Percentiles rank a stretch among this genome's conserved stretches.
phyloP scores from a whole-genome alignment of 2,113 vertebrate genomes.

The Poecile atricapillus region DNA sequence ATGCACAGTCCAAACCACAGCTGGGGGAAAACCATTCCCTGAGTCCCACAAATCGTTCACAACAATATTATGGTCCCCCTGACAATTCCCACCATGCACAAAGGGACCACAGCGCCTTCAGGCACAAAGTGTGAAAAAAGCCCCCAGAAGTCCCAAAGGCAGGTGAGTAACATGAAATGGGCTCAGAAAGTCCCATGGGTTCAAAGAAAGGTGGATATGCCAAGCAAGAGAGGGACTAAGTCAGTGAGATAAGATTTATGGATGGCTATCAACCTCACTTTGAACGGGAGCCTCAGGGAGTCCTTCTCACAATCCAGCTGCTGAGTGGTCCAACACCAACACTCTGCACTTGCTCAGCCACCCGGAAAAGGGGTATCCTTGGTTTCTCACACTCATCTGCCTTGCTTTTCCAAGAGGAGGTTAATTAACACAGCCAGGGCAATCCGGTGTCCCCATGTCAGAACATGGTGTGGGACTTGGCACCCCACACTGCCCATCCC shows the following conservation, averaged over 20 bases:
- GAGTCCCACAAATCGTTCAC: not conserved
- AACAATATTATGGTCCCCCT: accelerated
- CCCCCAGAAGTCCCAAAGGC: accelerated
- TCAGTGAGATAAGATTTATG: not conserved
- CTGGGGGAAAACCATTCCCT: not conserved
- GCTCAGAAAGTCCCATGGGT: not conserved
- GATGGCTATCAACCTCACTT: not conserved
- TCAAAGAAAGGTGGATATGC: not conserved
- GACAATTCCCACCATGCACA: accelerated
- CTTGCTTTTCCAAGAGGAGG: not conserved
- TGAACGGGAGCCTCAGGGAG: not conserved
- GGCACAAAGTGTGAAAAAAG: not conserved
- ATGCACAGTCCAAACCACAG: accelerated
- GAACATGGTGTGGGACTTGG: not conserved
- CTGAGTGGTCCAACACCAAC: not conserved
- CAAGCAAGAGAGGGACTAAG: not conserved
- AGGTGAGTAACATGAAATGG: accelerated
- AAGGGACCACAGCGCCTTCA: accelerated
- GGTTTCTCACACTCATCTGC: not conserved
- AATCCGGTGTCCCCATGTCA: accelerated
- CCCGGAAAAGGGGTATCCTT: not conserved
- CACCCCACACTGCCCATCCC: accelerated
- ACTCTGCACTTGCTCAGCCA: not conserved
- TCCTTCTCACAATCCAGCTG: not conserved
- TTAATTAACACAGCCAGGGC: not conserved